Evolutionary conservation across 2,888 invertebrate genomes (phyloP).

Genomic region (Ischnura elegans): DNA sequence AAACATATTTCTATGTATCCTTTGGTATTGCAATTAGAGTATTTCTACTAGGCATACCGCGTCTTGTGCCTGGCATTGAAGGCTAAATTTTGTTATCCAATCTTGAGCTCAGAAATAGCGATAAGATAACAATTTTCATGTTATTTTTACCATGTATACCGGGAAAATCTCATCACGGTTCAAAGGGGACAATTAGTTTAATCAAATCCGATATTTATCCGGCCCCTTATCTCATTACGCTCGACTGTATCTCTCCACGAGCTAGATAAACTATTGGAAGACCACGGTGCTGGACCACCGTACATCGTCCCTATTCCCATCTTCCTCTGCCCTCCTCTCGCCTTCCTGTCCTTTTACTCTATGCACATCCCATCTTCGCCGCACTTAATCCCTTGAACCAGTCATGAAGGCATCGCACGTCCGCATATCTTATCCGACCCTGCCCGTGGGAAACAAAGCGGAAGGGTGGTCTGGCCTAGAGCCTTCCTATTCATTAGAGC

Average conservation of each 20-base stretch:
- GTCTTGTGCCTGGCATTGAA: too few relatives aligned
- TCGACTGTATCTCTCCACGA: neutral
- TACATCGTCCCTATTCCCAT: neutral
- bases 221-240: neutral
- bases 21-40: too few relatives aligned
- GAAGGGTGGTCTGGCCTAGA: neutral
- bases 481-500: neutral
- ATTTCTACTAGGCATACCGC: too few relatives aligned
- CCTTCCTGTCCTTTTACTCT: neutral
- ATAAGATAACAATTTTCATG: too few relatives aligned
- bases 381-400: neutral
- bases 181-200: too few relatives aligned
- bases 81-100: too few relatives aligned
- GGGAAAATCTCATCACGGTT: too few relatives aligned
- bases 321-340: neutral
- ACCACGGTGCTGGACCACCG: neutral
- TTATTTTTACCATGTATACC: too few relatives aligned
- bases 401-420: constrained; percentile 39
- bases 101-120: too few relatives aligned
- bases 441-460: neutral
- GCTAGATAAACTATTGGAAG: neutral
- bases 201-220: neutral
- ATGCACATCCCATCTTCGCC: neutral
- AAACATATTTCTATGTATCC: too few relatives aligned
- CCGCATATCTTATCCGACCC: constrained; percentile 31